These are phyloP conservation scores for Euura saliciscinereae DNA, from an alignment of 1,140 invertebrate genomes.

Conservation along the genomic window DNA sequence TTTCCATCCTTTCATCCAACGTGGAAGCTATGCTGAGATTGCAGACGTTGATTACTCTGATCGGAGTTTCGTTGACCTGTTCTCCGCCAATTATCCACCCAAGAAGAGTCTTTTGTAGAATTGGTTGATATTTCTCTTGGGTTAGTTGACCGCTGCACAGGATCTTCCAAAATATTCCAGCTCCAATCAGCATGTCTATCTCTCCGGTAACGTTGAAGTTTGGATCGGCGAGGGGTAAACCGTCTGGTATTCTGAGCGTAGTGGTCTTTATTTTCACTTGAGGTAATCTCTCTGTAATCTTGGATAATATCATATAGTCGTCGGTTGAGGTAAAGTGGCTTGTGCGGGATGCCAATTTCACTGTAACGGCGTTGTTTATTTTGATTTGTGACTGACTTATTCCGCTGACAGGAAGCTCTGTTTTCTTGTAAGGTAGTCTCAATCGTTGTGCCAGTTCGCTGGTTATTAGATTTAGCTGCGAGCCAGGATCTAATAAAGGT, in stretches of 20 bases:
- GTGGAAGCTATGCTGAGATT: too few species aligned
- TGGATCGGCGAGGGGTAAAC: neutral
- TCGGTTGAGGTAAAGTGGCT: constrained; percentile 19
- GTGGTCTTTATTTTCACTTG: constrained; percentile 11
- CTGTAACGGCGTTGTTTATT: constrained; percentile 10
- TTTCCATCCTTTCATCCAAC: neutral
- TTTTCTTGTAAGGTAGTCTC: constrained; percentile 15
- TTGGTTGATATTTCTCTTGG: constrained; percentile 31
- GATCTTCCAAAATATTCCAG: constrained; percentile 16
- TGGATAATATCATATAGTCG: constrained; percentile 25
- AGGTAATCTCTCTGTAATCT: constrained; percentile 24
- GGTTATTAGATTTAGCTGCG: constrained; percentile 31
- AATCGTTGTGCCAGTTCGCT: constrained; percentile 20
- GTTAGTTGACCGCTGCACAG: constrained; percentile 32
- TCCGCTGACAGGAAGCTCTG: constrained; percentile 19
- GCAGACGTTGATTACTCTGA: too few species aligned
- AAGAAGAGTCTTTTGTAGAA: constrained; percentile 39
- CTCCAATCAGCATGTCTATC: neutral
- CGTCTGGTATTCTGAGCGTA: neutral
- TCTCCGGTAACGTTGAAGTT: neutral
- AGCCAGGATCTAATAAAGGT: constrained; percentile 29
- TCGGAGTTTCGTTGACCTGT: constrained; percentile 2
- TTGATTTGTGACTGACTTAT: constrained; percentile 22
- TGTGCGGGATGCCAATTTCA: constrained; percentile 25
- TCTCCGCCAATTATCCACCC: constrained; percentile 40